Percentiles rank a stretch among this genome's conserved stretches.
Evolutionary conservation across 2,888 invertebrate genomes (phyloP).

Genomic region (Rosalia funebris): DNA sequence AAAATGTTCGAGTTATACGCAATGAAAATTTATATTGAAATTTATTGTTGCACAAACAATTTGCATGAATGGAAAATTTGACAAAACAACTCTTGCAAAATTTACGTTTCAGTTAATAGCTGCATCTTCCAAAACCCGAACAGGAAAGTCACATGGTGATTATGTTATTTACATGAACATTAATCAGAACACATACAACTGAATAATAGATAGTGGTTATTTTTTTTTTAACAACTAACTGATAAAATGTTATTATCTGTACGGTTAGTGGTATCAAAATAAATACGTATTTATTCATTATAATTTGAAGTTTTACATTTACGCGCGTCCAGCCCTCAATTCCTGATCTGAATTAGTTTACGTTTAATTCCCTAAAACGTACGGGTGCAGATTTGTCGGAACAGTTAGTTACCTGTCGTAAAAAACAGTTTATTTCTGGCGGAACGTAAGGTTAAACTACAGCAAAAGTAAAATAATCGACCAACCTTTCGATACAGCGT

Average conservation of each 20-base stretch:
- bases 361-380: not conserved
- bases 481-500: slow-evolving; percentile 47
- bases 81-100: too few species aligned
- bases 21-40: too few species aligned
- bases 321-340: not conserved
- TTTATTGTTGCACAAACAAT: too few species aligned
- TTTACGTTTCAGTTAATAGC: not conserved
- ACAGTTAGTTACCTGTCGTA: not conserved
- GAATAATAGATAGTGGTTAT: slow-evolving; percentile 3
- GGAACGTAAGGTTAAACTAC: too few species aligned
- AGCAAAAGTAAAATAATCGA: not conserved
- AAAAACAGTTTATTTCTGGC: too few species aligned
- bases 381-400: too few species aligned
- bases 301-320: not conserved
- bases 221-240: not conserved
- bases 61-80: too few species aligned
- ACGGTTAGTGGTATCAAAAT: slow-evolving; percentile 4
- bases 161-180: not conserved
- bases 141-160: not conserved
- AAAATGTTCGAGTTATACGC: not conserved
- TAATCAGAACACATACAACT: not conserved
- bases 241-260: slow-evolving; percentile 17
- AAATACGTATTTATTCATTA: slow-evolving; percentile 3
- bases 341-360: too few species aligned
- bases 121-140: not conserved